phyloP scores from a whole-genome alignment of 2,888 invertebrate genomes.

The Parochlus steinenii region DNA sequence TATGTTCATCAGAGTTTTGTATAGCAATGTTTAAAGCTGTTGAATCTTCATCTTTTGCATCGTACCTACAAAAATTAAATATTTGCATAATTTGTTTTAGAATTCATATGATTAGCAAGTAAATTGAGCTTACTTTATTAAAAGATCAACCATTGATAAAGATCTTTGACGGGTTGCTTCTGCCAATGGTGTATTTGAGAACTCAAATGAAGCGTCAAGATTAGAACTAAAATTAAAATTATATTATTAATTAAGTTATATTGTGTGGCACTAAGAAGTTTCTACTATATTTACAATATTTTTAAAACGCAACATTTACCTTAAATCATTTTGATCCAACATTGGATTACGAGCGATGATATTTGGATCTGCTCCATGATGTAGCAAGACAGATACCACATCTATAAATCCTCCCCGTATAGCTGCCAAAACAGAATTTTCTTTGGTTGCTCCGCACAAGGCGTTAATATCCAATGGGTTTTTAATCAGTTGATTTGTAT shows the following conservation, averaged over 20 bases:
- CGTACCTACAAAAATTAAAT: conserved; percentile 31
- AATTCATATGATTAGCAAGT: no score
- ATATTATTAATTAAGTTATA: conserved; percentile 2
- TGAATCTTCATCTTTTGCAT: conserved; percentile 76
- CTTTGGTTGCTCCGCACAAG: conserved; percentile 56
- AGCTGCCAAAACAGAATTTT: conserved; percentile 71
- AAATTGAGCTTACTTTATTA: conserved; percentile 21
- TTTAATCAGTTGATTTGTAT: conserved; percentile 32
- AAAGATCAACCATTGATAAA: conserved; percentile 26
- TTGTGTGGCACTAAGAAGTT: no score
- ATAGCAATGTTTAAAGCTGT: conserved; percentile 66
- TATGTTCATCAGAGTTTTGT: conserved; percentile 50
- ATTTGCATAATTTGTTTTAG: no score
- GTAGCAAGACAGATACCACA: conserved; percentile 49
- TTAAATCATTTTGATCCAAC: conserved; percentile 28
- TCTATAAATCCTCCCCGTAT: conserved; percentile 59
- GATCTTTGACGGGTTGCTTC: conserved; percentile 30
- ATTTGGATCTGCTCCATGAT: conserved; percentile 71
- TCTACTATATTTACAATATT: no score
- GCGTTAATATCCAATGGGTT: conserved; percentile 58
- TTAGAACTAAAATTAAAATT: conserved; percentile 10
- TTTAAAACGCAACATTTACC: conserved; percentile 28
- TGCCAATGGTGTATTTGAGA: conserved; percentile 28
- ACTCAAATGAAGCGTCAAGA: conserved; percentile 3
- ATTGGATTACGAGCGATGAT: conserved; percentile 35